Evolutionary conservation across 2,888 invertebrate species (phyloP).

Genomic region (Mycalesis mineus): DNA sequence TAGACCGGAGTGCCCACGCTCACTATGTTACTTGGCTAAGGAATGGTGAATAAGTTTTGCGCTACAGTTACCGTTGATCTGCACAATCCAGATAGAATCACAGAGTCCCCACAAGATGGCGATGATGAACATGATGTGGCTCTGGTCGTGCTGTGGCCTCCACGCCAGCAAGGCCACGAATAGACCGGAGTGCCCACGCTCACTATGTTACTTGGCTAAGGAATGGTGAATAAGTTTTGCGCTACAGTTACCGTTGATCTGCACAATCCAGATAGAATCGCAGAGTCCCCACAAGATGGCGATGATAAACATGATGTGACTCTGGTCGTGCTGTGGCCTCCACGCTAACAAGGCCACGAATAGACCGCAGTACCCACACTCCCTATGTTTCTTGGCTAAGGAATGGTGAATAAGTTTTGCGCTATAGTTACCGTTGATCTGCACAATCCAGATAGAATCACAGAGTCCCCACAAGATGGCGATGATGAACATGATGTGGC

Average conservation of each 20-base stretch:
- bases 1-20: constrained; percentile 63
- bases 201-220: no score
- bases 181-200: constrained; percentile 63
- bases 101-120: constrained; percentile 81
- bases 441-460: constrained; percentile 82
- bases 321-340: constrained; percentile 74
- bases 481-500: constrained; percentile 73
- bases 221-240: no score
- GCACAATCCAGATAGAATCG: constrained; percentile 82
- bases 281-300: constrained; percentile 81
- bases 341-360: constrained; percentile 76
- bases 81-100: constrained; percentile 82
- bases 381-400: no score
- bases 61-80: no score
- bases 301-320: constrained; percentile 73
- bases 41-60: no score
- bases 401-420: no score
- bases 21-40: no score
- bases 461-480: constrained; percentile 81
- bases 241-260: no score
- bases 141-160: constrained; percentile 74
- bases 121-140: constrained; percentile 73
- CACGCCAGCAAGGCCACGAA: constrained; percentile 76
- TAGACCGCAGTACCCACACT: constrained; percentile 63
- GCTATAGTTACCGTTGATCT: no score